These are phyloP conservation scores for Morus bassanus DNA, from an alignment of 2,797 vertebrate genomes.

Conservation along the genomic window DNA sequence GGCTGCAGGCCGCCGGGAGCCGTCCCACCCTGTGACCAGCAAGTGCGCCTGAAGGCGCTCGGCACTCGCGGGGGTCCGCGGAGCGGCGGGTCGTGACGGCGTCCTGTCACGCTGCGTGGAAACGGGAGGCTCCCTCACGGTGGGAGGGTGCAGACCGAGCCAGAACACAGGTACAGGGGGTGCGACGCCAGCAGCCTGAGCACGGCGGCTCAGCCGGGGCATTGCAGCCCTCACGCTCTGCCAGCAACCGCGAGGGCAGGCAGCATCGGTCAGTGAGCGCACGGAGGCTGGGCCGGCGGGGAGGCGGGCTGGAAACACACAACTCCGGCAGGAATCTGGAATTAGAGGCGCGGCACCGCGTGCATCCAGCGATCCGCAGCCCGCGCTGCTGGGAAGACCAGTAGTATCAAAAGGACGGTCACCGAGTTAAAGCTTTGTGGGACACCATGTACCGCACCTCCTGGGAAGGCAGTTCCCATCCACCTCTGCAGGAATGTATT, in stretches of 20 bases:
- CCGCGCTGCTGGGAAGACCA: too few relatives aligned
- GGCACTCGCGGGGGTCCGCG: not conserved
- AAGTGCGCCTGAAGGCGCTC: not conserved
- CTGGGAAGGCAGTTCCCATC: not conserved
- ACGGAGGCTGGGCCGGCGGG: not conserved
- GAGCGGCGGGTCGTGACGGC: not conserved
- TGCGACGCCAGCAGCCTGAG: not conserved
- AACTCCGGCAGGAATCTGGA: not conserved
- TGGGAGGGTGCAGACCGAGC: not conserved
- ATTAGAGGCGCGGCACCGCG: too few relatives aligned
- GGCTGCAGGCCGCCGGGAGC: not conserved
- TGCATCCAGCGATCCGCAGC: not conserved
- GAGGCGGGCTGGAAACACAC: not conserved
- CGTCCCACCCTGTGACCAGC: not conserved
- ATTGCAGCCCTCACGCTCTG: fast-evolving
- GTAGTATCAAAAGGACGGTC: fast-evolving
- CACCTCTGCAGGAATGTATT: not conserved
- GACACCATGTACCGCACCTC: not conserved
- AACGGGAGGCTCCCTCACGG: not conserved
- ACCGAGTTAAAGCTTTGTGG: fast-evolving
- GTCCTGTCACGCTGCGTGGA: not conserved
- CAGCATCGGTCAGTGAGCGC: fast-evolving
- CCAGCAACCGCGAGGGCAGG: not conserved
- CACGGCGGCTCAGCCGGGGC: not conserved
- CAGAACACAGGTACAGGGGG: too few relatives aligned